Conservation (phyloP, 2,888 invertebrate species). For the Drosophila anomalata region DNA sequence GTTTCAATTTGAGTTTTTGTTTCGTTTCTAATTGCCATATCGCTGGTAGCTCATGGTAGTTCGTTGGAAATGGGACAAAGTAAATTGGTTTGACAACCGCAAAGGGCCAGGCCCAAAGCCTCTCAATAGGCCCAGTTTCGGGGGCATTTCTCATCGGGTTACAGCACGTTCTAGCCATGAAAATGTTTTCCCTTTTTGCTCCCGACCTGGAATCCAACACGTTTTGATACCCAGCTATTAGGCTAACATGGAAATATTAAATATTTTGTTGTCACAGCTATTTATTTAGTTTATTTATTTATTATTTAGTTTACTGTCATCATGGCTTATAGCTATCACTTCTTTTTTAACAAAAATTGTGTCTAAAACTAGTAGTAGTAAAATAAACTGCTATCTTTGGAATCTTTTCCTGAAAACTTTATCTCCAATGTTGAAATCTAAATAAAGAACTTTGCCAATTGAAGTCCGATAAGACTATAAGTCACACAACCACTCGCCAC, state of each 20-base stretch:
- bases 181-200: slow-evolving; percentile 40
- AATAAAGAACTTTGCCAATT: not conserved
- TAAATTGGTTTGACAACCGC: slow-evolving; percentile 48
- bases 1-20: slow-evolving; percentile 13
- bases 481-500: not conserved
- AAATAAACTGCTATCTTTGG: not conserved
- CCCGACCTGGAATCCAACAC: slow-evolving; percentile 36
- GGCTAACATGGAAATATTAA: not conserved
- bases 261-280: slow-evolving; percentile 3
- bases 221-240: slow-evolving; percentile 34
- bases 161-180: slow-evolving; percentile 59
- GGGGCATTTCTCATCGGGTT: not conserved
- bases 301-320: not conserved
- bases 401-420: not conserved
- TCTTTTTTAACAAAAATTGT: too few species aligned
- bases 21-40: slow-evolving; percentile 41
- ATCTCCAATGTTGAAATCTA: not conserved
- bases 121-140: slow-evolving; percentile 24
- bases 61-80: slow-evolving; percentile 27
- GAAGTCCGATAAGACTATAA: not conserved
- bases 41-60: slow-evolving; percentile 8
- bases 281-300: too few species aligned
- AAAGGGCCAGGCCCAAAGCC: slow-evolving; percentile 32
- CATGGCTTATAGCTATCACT: too few species aligned
- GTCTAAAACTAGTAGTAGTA: too few species aligned